Evolutionary conservation across 2,797 vertebrate species (phyloP), one percentile per base, ranked within the genome.

Genomic region (Erithacus rubecula): DNA sequence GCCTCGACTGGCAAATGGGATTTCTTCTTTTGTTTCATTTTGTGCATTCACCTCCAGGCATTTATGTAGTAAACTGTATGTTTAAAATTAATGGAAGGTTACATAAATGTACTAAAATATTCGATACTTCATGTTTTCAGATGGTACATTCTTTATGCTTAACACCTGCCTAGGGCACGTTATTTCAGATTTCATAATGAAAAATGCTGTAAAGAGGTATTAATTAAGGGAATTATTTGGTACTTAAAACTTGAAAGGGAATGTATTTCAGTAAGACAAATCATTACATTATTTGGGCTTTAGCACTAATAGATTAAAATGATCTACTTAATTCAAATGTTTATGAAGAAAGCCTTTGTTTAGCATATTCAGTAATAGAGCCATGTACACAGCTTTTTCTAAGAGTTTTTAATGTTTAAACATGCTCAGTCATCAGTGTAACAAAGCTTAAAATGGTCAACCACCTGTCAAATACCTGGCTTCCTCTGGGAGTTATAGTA

Each of bases 51-150:
- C 65, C 76, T 91, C 52, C 6, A 10, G 75, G 36, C 59, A 46
- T 51, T 76, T 80, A 39, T 78, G 18, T 49, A 79, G 68, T 80
- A 79, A 82, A 68, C 39, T 34, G 23, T 89, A 37, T 74, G 32
- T 91, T 94, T 89, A 76, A 34, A 83, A 85, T 77, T 72, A 76
- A 82, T 90, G 32, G 89, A 94, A 95, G 79, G 64, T 65, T 91
- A 58, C 96, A 58, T 93, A 87, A 87, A 72, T 78, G 7, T 53
- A 51, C 86, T 83, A 70, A 94, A 92, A 36, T 87, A 72, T 76
- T 85, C 64, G 67, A 49, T 82, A 44, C 44, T 91, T 89, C 22
- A 6, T 89, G 65, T 71, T 94, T 94, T 83, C 49, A 84, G 77
- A 64, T 69, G 65, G 20, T 88, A 58, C 29, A 24, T 88, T 83